Percentiles rank a stretch among this genome's conserved stretches.
Evolutionary conservation across 2,797 vertebrate genomes (phyloP).

Genomic region (Melanotaenia boesemani): DNA sequence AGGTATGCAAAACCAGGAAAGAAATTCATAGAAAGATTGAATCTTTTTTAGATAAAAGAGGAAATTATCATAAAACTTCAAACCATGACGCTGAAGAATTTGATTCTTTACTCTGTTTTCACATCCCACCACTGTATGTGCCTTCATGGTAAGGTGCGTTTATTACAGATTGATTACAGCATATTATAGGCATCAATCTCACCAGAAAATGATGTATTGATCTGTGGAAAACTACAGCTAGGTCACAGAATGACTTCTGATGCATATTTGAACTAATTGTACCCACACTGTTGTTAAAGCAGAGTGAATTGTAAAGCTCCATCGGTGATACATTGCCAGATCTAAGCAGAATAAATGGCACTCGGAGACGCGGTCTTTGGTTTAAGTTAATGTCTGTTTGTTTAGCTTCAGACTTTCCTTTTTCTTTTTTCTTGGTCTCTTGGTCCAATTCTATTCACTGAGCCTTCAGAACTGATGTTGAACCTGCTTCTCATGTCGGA

Average conservation of each 20-base stretch:
- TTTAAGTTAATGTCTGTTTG: background rate
- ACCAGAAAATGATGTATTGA: slow-evolving; percentile 77
- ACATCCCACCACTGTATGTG: background rate
- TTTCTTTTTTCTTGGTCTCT: background rate
- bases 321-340: slow-evolving; percentile 12
- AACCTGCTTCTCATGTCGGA: too few relatives aligned
- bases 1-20: background rate
- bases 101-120: background rate
- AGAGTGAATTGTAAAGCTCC: slow-evolving; percentile 8
- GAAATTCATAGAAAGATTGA: background rate
- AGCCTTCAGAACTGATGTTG: too few relatives aligned
- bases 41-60: too few relatives aligned
- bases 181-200: slow-evolving; percentile 68
- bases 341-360: slow-evolving; percentile 16
- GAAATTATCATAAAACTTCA: too few relatives aligned
- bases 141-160: slow-evolving; percentile 43
- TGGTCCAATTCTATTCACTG: too few relatives aligned
- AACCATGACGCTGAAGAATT: background rate
- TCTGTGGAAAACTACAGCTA: slow-evolving; percentile 54
- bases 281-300: slow-evolving; percentile 1
- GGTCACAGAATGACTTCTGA: slow-evolving; percentile 56
- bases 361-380: background rate
- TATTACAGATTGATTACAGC: slow-evolving; percentile 24
- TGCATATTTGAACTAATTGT: slow-evolving; percentile 53
- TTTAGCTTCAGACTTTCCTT: background rate